A percentile compares a stretch with the other conserved stretches of the same genome.
Evolutionary conservation across 2,113 vertebrate genomes (phyloP).

Genomic region (Melanostigma gelatinosum): DNA sequence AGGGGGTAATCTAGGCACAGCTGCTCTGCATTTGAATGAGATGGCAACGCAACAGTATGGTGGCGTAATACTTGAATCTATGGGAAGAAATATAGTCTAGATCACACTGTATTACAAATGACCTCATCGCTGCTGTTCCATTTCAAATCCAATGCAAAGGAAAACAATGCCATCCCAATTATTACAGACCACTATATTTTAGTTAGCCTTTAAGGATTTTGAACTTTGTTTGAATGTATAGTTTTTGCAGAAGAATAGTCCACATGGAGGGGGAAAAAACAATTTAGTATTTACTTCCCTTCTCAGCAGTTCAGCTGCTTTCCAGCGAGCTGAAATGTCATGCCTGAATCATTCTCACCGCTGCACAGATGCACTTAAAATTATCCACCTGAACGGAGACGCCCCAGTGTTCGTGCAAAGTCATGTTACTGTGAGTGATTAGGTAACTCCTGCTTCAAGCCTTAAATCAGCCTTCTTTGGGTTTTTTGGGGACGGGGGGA

Average conservation of each 20-base stretch:
- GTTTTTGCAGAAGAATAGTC: neutral
- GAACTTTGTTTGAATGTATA: constrained; percentile 9
- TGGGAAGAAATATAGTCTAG: neutral
- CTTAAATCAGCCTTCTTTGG: neutral
- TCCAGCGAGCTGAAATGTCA: constrained; percentile 51
- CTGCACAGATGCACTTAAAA: constrained; percentile 61
- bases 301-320: constrained; percentile 16
- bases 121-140: neutral
- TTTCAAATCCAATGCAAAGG: neutral
- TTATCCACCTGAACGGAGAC: constrained; percentile 42
- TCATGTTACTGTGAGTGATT: constrained; percentile 60
- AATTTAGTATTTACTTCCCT: constrained; percentile 7
- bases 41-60: neutral
- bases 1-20: constrained; percentile 9
- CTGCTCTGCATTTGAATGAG: constrained; percentile 14
- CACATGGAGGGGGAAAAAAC: neutral
- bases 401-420: constrained; percentile 52
- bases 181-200: neutral
- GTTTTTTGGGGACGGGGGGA: neutral
- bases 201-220: neutral
- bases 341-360: constrained; percentile 44
- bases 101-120: neutral
- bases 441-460: constrained; percentile 43
- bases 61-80: neutral
- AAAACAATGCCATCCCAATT: neutral